These are phyloP conservation scores for Caenorhabditis briggsae DNA, from an alignment of 1,140 invertebrate genomes.

Conservation along the genomic window DNA sequence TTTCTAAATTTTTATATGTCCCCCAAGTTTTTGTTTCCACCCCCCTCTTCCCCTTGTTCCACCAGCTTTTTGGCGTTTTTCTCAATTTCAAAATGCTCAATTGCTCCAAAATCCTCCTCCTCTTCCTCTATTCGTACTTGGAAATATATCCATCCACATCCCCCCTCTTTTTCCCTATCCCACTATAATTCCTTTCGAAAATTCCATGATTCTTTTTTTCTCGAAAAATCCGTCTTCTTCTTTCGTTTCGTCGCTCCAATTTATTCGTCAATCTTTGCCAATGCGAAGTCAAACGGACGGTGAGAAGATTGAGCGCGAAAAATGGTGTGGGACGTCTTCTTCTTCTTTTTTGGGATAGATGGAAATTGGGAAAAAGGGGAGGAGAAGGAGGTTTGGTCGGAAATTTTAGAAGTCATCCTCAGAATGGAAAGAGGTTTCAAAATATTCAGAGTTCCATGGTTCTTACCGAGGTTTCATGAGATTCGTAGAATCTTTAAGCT, in stretches of 20 bases:
- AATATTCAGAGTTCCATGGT: too few species aligned
- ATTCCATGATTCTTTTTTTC: constrained; percentile 11
- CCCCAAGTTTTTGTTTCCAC: too few species aligned
- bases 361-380: too few species aligned
- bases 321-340: background rate
- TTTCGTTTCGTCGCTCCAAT: background rate
- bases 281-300: too few species aligned
- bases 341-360: too few species aligned
- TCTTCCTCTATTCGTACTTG: background rate
- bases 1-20: background rate
- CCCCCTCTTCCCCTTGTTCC: background rate
- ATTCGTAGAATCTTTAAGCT: too few species aligned
- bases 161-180: background rate
- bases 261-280: constrained; percentile 37
- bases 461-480: too few species aligned
- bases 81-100: constrained; percentile 48
- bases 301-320: background rate
- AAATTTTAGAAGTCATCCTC: too few species aligned
- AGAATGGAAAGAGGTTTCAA: too few species aligned
- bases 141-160: background rate
- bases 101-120: background rate
- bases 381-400: too few species aligned
- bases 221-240: background rate
- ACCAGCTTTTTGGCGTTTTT: constrained; percentile 26
- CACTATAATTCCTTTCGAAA: constrained; percentile 35